Evolutionary conservation across 1,140 invertebrate species (phyloP), one percentile per base, ranked within the genome.

Genomic region (Cydia splendana): DNA sequence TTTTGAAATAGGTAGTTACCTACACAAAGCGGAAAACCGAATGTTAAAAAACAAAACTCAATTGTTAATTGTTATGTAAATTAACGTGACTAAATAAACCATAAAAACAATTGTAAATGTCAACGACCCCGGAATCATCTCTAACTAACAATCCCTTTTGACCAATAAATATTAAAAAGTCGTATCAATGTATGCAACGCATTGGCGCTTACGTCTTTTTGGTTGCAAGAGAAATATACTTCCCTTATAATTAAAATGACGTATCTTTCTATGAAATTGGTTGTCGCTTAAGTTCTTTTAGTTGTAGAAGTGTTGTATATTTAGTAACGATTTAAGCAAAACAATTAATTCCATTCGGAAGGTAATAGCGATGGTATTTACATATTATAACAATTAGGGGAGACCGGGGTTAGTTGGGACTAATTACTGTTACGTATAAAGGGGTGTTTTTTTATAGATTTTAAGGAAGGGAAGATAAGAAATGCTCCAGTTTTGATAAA

Each of bases 341-440:
- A 84, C 82, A 86, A 84, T 86, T 85, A 84, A 84, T 77, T 79
- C 53, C n/a, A 18, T 74, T 24, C 71, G 15, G 10, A 74, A 74
- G 38, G 71, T 45, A 51, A 45, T 77, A 78, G 80, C 80, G 75
- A 20, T 80, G 73, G 79, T 69, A 87, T 87, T 87, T 82, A 76
- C 85, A 87, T 87, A 87, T 81, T 85, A 75, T 73, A 71, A 80
- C 80, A 81, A 84, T 85, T 84, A 84, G 74, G 77, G 75, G 83
- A 81, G 77, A 77, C 75, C 77, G 42, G 77, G 65, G 28, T n/a
- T n/a, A 67, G 65, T 67, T 67, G 30, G 65, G 18, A 45, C 71
- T 74, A 74, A 45, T 67, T 65, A 65, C 10, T 34, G 30, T 38
- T 67, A 38, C 30, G 4, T 15, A 67, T n/a, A 34, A 67, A 34